A percentile compares a stretch with the other conserved stretches of the same genome.
phyloP scores from a whole-genome alignment of 2,113 vertebrate genomes.

The Zosterops pallidus region DNA sequence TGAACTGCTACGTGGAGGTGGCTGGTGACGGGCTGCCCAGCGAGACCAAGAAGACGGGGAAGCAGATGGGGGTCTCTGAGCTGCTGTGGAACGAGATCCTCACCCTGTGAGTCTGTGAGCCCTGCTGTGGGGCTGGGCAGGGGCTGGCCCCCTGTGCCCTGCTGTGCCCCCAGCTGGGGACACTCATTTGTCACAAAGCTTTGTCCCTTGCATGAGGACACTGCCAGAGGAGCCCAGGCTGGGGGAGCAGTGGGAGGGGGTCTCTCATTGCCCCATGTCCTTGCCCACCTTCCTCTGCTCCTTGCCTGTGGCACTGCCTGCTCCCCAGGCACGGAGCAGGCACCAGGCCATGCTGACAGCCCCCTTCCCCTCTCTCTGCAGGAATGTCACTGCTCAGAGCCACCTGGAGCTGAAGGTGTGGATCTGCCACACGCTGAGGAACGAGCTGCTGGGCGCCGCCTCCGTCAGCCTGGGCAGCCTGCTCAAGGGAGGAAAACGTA shows the following conservation, averaged over 20 bases:
- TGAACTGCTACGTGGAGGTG: conserved; percentile 93
- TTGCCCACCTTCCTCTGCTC: neutral
- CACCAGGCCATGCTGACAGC: fast-evolving
- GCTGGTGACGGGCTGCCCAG: conserved; percentile 85
- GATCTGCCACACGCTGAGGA: conserved; percentile 93
- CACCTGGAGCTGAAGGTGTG: conserved; percentile 92
- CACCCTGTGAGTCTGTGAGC: conserved; percentile 75
- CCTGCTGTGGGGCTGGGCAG: neutral
- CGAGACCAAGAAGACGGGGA: conserved; percentile 93
- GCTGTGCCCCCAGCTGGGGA: fast-evolving
- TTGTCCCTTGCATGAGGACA: fast-evolving
- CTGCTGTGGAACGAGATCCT: conserved; percentile 95
- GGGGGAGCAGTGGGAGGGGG: no score
- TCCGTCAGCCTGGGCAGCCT: conserved; percentile 86
- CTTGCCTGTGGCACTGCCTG: neutral
- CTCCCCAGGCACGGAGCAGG: fast-evolving
- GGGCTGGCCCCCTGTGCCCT: fast-evolving
- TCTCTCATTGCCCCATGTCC: fast-evolving
- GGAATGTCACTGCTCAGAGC: conserved; percentile 93
- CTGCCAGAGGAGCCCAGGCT: neutral
- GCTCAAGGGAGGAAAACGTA: conserved; percentile 86
- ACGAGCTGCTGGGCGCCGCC: conserved; percentile 89
- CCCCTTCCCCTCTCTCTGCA: conserved; percentile 25
- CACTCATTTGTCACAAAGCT: neutral
- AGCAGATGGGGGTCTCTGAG: conserved; percentile 88